Conservation (phyloP, 2,113 vertebrate genomes). For the Machaerirhynchus nigripectus region DNA sequence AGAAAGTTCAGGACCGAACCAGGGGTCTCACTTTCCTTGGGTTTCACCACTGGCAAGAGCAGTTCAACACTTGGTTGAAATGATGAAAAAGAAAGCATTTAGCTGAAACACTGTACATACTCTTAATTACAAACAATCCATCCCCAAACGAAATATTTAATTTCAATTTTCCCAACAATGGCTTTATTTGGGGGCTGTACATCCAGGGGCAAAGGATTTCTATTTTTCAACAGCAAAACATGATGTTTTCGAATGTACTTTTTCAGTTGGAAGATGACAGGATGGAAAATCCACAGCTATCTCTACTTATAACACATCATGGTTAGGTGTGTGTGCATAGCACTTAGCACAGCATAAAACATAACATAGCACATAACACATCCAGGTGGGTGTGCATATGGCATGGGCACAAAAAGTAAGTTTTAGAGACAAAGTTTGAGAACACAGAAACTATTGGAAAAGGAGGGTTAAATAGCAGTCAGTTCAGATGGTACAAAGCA, state of each 20-base stretch:
- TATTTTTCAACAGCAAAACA: slow-evolving; percentile 36
- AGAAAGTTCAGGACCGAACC: neutral
- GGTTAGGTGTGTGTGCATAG: slow-evolving; percentile 66
- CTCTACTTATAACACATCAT: slow-evolving; percentile 66
- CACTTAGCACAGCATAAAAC: slow-evolving; percentile 69
- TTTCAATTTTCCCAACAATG: neutral
- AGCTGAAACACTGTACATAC: neutral
- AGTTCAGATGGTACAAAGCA: neutral
- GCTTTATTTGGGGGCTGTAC: neutral
- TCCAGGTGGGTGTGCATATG: slow-evolving; percentile 70
- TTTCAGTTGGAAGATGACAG: slow-evolving; percentile 61
- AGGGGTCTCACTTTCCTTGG: neutral
- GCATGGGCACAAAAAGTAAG: slow-evolving; percentile 64
- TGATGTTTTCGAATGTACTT: slow-evolving; percentile 47
- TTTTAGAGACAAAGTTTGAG: slow-evolving; percentile 63
- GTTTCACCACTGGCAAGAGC: neutral
- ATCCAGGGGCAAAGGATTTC: neutral
- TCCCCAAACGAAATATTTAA: neutral
- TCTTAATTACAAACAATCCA: neutral
- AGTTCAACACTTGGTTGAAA: neutral
- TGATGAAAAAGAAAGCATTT: neutral
- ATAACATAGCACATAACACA: slow-evolving; percentile 69
- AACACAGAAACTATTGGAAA: slow-evolving; percentile 50
- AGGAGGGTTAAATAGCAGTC: slow-evolving; percentile 22
- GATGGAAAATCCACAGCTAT: slow-evolving; percentile 69